Evolutionary conservation across 2,888 invertebrate genomes (phyloP), one percentile per base, ranked within the genome.

Genomic region (Dryobota labecula): DNA sequence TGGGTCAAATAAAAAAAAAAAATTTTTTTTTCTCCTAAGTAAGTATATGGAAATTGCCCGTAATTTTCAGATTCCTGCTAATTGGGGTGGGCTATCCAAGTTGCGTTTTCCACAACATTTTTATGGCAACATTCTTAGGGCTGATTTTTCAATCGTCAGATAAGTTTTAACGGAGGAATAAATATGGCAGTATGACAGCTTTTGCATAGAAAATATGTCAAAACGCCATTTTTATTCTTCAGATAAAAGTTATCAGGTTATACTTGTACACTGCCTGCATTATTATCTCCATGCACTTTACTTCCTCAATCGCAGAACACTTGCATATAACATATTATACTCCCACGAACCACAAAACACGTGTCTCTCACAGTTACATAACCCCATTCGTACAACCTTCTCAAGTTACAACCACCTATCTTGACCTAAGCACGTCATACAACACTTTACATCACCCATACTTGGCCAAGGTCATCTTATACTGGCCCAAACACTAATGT

Each of bases 321-420:
- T 71, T 80, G 80, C 71, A 70, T 72, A 66, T 66, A 76, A 69
- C 67, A 79, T 79, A 75, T 63, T 80, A 79, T 60, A 80, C 77
- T 85, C 84, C 84, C 78, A 85, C 82, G 82, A 78, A 82, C 80
- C 82, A 81, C 81, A 83, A 73, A 82, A 78, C 91, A 91, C 88
- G 89, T 90, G 90, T 89, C 78, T 70, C 69, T 57, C 79, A 93
- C 93, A 91, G 93, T 93, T 93, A 93, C 84, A 84, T 85, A 92
- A 92, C 93, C 93, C 88, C 93, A 92, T 90, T 93, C 83, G 79
- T 70, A 82, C 87, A 89, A 86, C 91, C 90, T 90, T 87, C 90
- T 90, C 89, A 87, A 85, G 87, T 90, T 88, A 88, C 89, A 43
- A 57, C 81, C 91, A 89, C 56, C 24, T 74, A 84, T 63, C 70